phyloP scores from a whole-genome alignment of 2,113 vertebrate genomes.

The Rissa tridactyla region DNA sequence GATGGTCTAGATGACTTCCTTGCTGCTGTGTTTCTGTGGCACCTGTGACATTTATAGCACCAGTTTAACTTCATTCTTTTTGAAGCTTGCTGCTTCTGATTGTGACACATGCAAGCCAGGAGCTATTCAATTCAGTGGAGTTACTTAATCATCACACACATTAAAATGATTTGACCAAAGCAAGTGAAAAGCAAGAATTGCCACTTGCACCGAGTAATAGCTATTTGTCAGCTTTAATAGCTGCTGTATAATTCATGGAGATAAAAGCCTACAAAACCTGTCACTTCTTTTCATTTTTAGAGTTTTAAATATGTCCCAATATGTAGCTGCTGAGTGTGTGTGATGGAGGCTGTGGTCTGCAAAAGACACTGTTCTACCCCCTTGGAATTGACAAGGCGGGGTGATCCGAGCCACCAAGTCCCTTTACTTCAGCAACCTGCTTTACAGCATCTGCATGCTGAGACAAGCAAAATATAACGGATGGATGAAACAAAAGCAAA shows the following conservation, averaged over 20 bases:
- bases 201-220: background rate
- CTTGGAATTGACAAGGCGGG: background rate
- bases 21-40: background rate
- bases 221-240: constrained; percentile 12
- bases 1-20: background rate
- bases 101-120: background rate
- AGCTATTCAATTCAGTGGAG: background rate
- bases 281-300: background rate
- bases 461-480: background rate
- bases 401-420: background rate
- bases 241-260: background rate
- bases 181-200: background rate
- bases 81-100: background rate
- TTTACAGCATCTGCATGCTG: background rate
- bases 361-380: background rate
- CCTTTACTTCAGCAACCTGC: background rate
- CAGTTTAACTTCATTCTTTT: background rate
- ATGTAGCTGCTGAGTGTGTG: background rate
- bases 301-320: background rate
- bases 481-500: background rate
- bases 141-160: background rate
- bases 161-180: background rate
- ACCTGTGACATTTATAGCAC: background rate
- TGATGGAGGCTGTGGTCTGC: background rate
- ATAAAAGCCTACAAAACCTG: background rate